These are phyloP conservation scores for Percina caprodes DNA, from an alignment of 2,113 vertebrate genomes.

Conservation along the genomic window DNA sequence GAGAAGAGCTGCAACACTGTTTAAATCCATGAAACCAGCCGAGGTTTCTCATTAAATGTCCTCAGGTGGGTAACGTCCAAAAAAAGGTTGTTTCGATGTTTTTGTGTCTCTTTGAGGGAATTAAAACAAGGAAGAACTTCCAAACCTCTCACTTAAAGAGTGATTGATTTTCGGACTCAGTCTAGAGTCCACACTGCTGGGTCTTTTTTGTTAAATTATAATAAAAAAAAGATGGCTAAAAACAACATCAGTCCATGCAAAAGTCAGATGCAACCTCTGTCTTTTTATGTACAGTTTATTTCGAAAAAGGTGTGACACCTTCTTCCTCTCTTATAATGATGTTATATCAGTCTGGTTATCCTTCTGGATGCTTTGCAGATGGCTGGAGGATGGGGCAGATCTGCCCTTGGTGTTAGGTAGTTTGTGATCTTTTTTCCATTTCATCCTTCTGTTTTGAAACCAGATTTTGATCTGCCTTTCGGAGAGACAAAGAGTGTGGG, in stretches of 20 bases:
- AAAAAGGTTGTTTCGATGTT: slow-evolving; percentile 75
- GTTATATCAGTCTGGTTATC: slow-evolving; percentile 97
- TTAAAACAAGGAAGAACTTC: slow-evolving; percentile 59
- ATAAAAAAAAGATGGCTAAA: slow-evolving; percentile 58
- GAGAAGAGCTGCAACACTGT: slow-evolving; percentile 34
- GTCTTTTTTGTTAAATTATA: slow-evolving; percentile 70
- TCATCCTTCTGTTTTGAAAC: slow-evolving; percentile 99
- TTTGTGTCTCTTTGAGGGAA: slow-evolving; percentile 63
- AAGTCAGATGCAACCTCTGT: slow-evolving; percentile 87
- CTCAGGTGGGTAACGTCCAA: slow-evolving; percentile 77
- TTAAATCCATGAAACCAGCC: slow-evolving; percentile 57
- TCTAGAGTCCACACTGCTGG: slow-evolving; percentile 70
- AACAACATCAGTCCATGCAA: slow-evolving; percentile 86
- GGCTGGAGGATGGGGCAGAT: slow-evolving; percentile 88
- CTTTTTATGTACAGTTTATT: slow-evolving; percentile 86
- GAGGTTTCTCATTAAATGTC: slow-evolving; percentile 65
- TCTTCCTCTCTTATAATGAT: slow-evolving; percentile 89
- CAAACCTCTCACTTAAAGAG: slow-evolving; percentile 59
- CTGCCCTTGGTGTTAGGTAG: slow-evolving; percentile 99
- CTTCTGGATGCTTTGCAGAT: slow-evolving; percentile 93
- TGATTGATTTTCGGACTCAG: slow-evolving; percentile 70
- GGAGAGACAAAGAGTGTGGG: slow-evolving; percentile 96
- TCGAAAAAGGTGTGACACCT: slow-evolving; percentile 73
- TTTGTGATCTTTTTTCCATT: slow-evolving; percentile 99
- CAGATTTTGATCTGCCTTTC: slow-evolving; percentile 99